Evolutionary conservation across 2,888 invertebrate species (phyloP), one percentile per base, ranked within the genome.

Genomic region (Monoplex corrugatus): DNA sequence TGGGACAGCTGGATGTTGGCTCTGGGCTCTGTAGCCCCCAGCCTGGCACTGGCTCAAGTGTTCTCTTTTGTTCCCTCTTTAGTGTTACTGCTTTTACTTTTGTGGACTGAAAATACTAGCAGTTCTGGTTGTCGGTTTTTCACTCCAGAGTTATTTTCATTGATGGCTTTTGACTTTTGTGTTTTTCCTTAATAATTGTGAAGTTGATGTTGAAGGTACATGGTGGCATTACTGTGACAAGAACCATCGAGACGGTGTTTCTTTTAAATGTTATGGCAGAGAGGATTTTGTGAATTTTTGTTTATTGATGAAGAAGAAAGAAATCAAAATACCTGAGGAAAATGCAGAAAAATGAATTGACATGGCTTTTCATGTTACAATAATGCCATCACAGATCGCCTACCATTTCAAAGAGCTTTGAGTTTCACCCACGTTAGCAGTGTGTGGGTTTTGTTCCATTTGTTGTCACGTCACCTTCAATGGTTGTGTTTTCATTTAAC

Each of bases 221-320:
- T 85, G 85, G 23, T 63, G 63, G 85, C 63, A 85, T 85, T 38
- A 28, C 63, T 85, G 57, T 57, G 85, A 63, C 44, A 6, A 44
- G 16, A 82, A 43, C 32, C 82, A 44, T 28, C 43, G 43, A 28
- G n/a, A 82, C 40, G 8, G 44, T 35, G 63, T 23, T 68, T 68
- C 23, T 68, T 68, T 68, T 68, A 16, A 68, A 28, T 23, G n/a
- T 28, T 6, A 68, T 16, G 28, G 6, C 23, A 2, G 63, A 68
- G 63, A 28, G 28, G 63, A 28, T 68, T 68, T 68, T 16, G n/a
- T 68, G 35, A 38, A 35, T 28, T 16, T 3, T 75, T 8, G 1
- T 75, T 75, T 75, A 23, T 28, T 57, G 16, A n/a, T n/a, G n/a
- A n/a, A n/a, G n/a, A n/a, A n/a, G n/a, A n/a, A n/a, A n/a, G n/a